Percentiles rank a stretch among this genome's conserved stretches.
Evolutionary conservation across 2,113 vertebrate genomes (phyloP).

Genomic region (Tetrao urogallus): DNA sequence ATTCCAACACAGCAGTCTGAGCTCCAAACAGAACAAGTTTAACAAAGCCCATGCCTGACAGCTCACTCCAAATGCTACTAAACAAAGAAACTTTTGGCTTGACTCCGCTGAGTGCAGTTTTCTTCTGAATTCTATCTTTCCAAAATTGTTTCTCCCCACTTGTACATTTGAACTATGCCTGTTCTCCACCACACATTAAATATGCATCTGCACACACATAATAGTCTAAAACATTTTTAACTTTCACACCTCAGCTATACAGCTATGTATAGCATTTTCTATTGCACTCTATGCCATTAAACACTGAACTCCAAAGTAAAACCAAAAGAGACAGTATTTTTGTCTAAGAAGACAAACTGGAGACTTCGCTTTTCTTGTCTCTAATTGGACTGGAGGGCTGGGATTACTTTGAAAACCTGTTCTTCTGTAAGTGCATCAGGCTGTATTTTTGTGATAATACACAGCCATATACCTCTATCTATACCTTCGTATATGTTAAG

Average conservation of each 20-base stretch:
- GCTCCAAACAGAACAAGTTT: background rate
- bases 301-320: background rate
- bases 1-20: background rate
- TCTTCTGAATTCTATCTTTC: background rate
- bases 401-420: background rate
- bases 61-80: background rate
- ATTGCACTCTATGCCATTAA: background rate
- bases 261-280: background rate
- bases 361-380: background rate
- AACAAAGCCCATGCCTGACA: background rate
- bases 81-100: background rate
- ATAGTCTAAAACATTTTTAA: background rate
- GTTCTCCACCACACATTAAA: background rate
- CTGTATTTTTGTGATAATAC: background rate
- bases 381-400: background rate
- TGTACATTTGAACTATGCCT: background rate
- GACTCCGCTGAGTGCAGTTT: background rate
- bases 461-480: background rate
- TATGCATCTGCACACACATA: accelerated
- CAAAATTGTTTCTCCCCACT: background rate
- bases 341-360: background rate
- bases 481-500: background rate
- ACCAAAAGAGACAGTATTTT: background rate
- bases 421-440: background rate
- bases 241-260: background rate